Percentiles rank a stretch among this genome's conserved stretches.
Conservation (phyloP, 2,888 invertebrate genomes). For the Mechanitis mazaeus region DNA sequence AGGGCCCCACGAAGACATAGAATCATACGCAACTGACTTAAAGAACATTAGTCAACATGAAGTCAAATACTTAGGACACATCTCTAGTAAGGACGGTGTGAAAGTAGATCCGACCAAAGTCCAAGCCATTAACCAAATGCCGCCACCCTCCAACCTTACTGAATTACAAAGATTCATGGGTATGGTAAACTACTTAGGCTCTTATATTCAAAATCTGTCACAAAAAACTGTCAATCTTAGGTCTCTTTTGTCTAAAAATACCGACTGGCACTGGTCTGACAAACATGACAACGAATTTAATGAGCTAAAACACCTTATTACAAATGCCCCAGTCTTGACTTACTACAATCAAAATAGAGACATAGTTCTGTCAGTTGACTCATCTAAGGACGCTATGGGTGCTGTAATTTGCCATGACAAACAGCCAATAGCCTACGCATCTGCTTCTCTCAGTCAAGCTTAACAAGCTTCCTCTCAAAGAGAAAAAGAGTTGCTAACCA, state of each 20-base stretch:
- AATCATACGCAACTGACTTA: too few relatives aligned
- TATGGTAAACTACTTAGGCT: slow-evolving; percentile 6
- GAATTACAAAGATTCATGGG: slow-evolving; percentile 3
- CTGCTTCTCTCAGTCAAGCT: slow-evolving; percentile 13
- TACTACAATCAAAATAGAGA: slow-evolving; percentile 17
- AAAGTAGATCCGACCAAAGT: slow-evolving; percentile 22
- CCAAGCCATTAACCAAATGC: slow-evolving; percentile 27
- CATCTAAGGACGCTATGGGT: slow-evolving; percentile 11
- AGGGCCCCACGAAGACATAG: too few relatives aligned
- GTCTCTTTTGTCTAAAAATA: slow-evolving; percentile 22
- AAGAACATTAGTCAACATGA: slow-evolving; percentile 14
- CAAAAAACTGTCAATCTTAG: neutral
- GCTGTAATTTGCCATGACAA: slow-evolving; percentile 16
- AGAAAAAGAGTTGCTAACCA: slow-evolving; percentile 18
- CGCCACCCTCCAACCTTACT: slow-evolving; percentile 7
- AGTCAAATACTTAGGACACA: slow-evolving; percentile 28
- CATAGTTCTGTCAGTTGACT: slow-evolving; percentile 19
- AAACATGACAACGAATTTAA: slow-evolving; percentile 9
- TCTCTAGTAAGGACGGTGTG: slow-evolving; percentile 24
- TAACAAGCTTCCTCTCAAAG: slow-evolving; percentile 20
- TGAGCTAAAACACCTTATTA: slow-evolving; percentile 17
- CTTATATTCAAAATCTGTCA: slow-evolving; percentile 2
- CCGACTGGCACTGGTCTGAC: slow-evolving; percentile 22
- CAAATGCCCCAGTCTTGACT: slow-evolving; percentile 16
- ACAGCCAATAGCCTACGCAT: slow-evolving; percentile 24